Evolutionary conservation across 2,113 vertebrate genomes (phyloP).

Genomic region (Neopipo cinnamomea): DNA sequence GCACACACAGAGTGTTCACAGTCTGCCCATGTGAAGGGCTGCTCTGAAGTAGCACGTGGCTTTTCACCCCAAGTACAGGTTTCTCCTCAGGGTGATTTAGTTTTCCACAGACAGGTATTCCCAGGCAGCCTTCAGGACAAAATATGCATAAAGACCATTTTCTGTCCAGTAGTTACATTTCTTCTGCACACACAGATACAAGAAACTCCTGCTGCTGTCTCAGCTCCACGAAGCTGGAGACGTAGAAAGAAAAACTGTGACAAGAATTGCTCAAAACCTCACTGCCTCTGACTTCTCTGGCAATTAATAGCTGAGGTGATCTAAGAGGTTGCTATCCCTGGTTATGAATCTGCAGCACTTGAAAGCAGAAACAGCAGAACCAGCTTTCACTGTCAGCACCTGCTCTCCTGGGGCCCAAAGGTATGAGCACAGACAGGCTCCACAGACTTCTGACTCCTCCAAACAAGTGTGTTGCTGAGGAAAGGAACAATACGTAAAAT

Average conservation of each 20-base stretch:
- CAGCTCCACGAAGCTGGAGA: background rate
- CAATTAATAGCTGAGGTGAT: background rate
- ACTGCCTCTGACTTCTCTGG: background rate
- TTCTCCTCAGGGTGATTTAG: background rate
- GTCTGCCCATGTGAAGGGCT: background rate
- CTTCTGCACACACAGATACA: background rate
- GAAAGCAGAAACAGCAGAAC: background rate
- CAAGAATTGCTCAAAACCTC: background rate
- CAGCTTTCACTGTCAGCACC: background rate
- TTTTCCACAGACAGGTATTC: background rate
- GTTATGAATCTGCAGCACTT: background rate
- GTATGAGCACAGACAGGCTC: background rate
- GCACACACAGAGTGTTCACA: fast-evolving
- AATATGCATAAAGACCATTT: background rate
- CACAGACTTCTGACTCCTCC: background rate
- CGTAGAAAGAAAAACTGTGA: background rate
- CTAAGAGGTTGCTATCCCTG: background rate
- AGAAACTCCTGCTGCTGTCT: background rate
- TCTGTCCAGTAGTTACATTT: background rate
- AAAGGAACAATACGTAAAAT: background rate
- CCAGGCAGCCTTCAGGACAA: background rate
- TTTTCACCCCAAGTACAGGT: background rate
- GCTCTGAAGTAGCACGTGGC: background rate
- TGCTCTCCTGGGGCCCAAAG: background rate
- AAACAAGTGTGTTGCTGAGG: background rate